Base-by-base conservation (phyloP, 2,888 invertebrate genomes). In the Epicampocera succincta region DNA sequence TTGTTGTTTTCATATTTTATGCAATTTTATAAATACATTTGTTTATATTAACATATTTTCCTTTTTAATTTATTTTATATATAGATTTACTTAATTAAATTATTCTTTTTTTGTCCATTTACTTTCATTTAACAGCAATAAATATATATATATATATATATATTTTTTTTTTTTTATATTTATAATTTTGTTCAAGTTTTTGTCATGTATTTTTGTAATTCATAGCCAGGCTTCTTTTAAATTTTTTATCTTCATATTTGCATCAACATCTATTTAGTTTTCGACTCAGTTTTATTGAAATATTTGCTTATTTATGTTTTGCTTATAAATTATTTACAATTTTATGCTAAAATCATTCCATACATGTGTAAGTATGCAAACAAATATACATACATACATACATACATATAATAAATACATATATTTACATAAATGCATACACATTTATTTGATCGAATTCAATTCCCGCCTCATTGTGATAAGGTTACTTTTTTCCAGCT, bases 41-140 rank as follows among this genome's bases (percentile, higher is more conserved):
- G 54, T 72, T 60, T 69, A 61, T 60, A 44, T 60, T 65, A 76
- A 60, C 58, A 60, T 66, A 25, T 65, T 63, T 58, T 58, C 9
- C 8, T 25, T 42, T 66, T 38, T 38, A 54, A 33, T 44, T 75
- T 50, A 50, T 42, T 66, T 50, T 29, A 69, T 65, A 71, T 80
- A 75, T 66, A 63, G 48, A 56, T 17, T 65, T 63, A 52, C 19
- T 61, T 19, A 46, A 66, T 80, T 71, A 46, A 65, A 60, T 75
- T 50, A 25, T 46, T 25, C 38, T 38, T 66, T 60, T 44, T 71
- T n/a, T n/a, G n/a, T 66, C 19, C 48, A 50, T 69, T 77, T 73
- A 38, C 65, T 29, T 72, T 76, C 19, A 69, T 81, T 73, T 77
- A 81, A 77, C 81, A 81, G 81, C 81, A 77, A 81, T 81, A 81